Evolutionary conservation across 2,888 invertebrate genomes (phyloP), one percentile per base, ranked within the genome.

Genomic region (Stramonita haemastoma): DNA sequence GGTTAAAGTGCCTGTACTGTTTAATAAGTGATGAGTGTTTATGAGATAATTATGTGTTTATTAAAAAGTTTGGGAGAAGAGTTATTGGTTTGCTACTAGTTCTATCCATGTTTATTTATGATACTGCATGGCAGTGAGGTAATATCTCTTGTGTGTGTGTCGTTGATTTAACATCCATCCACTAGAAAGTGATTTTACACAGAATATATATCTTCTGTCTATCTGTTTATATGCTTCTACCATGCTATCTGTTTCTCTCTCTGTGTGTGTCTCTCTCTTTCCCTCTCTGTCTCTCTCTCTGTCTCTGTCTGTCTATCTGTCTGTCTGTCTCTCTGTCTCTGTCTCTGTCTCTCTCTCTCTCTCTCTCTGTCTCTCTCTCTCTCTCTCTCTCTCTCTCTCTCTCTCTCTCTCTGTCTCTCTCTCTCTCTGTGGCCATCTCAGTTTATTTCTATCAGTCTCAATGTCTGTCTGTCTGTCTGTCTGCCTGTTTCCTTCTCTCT

Each of bases 371-470:
- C 19, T 13, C 66, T 4, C 66, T 19, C 66, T 66, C 60, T 73
- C 73, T 73, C 73, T 73, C 73, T 73, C 73, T 73, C 73, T 73
- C 73, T n/a, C n/a, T n/a, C n/a, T n/a, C n/a, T 73, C 73, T 73
- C 73, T 73, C 73, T 73, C 73, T 73, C 29, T 73, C 73, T 73
- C n/a, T 73, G 11, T 73, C 32, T 85, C 56, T 85, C 85, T 85
- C 29, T 85, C 60, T 85, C 60, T 85, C 13, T 85, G n/a, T 56
- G 11, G 57, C 86, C 19, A 26, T 86, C 86, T 86, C 57, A n/a
- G 29, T 60, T 29, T 56, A 26, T 56, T 22, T 86, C 86, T 56
- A 0, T 86, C 86, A 56, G 56, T 86, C 86, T 86, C 86, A 26
- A 26, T n/a, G 13, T n/a, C 13, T n/a, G 13, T 73, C 73, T n/a